Conservation (phyloP, 2,797 vertebrate genomes). For the Psittacula derbiana region DNA sequence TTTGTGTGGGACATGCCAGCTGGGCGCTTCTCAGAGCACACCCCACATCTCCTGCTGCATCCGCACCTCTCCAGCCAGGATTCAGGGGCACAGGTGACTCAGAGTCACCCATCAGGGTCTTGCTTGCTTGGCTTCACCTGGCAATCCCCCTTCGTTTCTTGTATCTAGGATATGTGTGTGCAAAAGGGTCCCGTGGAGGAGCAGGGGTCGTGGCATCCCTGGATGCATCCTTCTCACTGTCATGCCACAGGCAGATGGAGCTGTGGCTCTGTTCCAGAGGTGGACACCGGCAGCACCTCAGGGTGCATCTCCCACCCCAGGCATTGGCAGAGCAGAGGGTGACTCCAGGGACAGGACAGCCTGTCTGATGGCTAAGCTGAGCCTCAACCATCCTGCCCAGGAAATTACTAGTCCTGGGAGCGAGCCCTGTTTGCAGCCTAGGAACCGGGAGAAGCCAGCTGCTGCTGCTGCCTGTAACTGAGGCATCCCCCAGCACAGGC, state of each 20-base stretch:
- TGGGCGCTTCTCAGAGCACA: not conserved
- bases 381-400: fast-evolving
- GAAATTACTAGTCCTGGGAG: not conserved
- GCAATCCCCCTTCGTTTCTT: not conserved
- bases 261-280: not conserved
- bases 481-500: fast-evolving
- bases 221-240: fast-evolving
- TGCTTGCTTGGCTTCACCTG: not conserved
- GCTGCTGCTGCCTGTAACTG: not conserved
- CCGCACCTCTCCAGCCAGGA: not conserved
- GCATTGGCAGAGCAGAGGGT: not conserved
- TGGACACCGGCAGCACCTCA: not conserved
- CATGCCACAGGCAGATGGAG: fast-evolving
- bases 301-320: fast-evolving
- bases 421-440: fast-evolving
- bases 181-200: not conserved
- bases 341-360: not conserved
- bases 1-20: fast-evolving
- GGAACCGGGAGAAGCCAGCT: not conserved
- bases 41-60: not conserved
- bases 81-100: not conserved
- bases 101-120: not conserved
- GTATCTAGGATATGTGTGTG: fast-evolving
- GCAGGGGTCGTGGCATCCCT: fast-evolving
- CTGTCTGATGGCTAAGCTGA: fast-evolving